Evolutionary conservation across 2,797 vertebrate species (phyloP), one percentile per base, ranked within the genome.

Genomic region (Sebastes variabilis): DNA sequence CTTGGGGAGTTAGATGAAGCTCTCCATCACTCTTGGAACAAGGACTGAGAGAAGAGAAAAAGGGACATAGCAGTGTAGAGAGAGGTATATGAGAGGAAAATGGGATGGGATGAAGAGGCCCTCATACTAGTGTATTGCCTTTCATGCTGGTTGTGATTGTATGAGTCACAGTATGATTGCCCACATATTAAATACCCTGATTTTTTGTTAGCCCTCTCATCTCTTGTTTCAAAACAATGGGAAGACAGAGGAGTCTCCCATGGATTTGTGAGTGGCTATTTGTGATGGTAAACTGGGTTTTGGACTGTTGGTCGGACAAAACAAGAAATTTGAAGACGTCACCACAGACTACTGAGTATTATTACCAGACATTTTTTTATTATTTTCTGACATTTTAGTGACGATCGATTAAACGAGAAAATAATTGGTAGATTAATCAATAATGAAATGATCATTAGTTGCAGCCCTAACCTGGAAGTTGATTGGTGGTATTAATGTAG

Each of bases 21-120:
- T 80, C 77, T 94, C 80, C 72, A 92, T 95, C 90, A 93, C 86
- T 84, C 64, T 36, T 68, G 25, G 66, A 93, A 84, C 69, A 83
- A 88, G 85, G 87, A 84, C 77, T 73, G 66, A 84, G 77, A 70
- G 49, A 49, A 82, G 80, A 83, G 72, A 60, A 80, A 80, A 88
- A 83, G 66, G 42, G 70, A 80, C 70, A 69, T 9, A 66, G 60
- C 34, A 62, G 36, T 61, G 74, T 64, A 85, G 66, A 74, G 61
- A 27, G 80, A 73, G 68, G n/a, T 65, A 58, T 65, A 32, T 66
- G 69, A 77, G 66, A 81, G 79, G 54, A 59, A 64, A 82, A 84
- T 77, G 30, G 66, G 70, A 77, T 67, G 58, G 68, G 54, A 79
- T 84, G 82, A 84, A 77, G 70, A 80, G 66, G 34, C 61, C 27